Evolutionary conservation across 1,140 invertebrate species (phyloP).

Genomic region (Fopius arisanus): DNA sequence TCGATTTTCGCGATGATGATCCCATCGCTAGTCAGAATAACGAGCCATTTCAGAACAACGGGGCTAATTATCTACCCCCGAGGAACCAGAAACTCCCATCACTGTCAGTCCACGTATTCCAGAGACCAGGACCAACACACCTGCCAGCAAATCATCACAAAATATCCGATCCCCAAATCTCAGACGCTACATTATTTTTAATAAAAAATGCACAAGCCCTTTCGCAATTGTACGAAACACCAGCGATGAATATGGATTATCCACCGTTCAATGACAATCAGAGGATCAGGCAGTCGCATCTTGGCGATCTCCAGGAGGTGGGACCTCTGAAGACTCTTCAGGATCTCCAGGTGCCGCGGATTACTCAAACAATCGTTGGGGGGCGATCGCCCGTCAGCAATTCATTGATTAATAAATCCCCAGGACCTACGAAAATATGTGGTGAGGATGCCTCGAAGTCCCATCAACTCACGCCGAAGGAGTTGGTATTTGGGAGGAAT

Average conservation of each 20-base stretch:
- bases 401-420: slow-evolving; percentile 28
- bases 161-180: slow-evolving; percentile 44
- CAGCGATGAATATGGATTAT: slow-evolving; percentile 50
- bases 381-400: slow-evolving; percentile 35
- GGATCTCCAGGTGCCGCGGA: too few species aligned
- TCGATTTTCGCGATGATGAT: slow-evolving; percentile 46
- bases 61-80: slow-evolving; percentile 59
- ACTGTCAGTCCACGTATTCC: slow-evolving; percentile 39
- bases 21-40: slow-evolving; percentile 59
- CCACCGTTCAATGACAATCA: slow-evolving; percentile 47
- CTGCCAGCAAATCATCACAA: background rate
- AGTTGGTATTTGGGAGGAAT: background rate
- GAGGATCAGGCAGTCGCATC: slow-evolving; percentile 25
- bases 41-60: slow-evolving; percentile 52
- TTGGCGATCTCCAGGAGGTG: too few species aligned
- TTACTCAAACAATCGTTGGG: too few species aligned
- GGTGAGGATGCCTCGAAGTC: background rate
- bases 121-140: slow-evolving; percentile 7
- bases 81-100: slow-evolving; percentile 55
- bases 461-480: background rate
- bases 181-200: slow-evolving; percentile 56
- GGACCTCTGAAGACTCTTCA: too few species aligned
- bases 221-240: slow-evolving; percentile 53
- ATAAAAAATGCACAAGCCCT: slow-evolving; percentile 58
- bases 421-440: background rate